Evolutionary conservation across 2,888 invertebrate species (phyloP), one percentile per base, ranked within the genome.

Genomic region (Tuta absoluta): DNA sequence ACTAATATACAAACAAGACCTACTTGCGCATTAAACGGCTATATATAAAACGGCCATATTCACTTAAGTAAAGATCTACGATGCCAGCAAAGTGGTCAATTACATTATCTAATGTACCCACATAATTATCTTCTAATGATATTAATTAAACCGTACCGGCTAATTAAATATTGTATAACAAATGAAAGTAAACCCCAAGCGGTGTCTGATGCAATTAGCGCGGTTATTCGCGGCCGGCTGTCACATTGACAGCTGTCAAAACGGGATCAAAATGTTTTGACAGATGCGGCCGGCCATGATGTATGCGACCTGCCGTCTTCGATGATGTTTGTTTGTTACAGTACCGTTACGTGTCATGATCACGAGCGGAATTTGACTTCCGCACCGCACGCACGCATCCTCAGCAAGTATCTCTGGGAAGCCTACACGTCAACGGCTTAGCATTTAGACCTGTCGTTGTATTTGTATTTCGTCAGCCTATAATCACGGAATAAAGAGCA

Each of bases 81-180:
- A 2, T 28, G 56, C 28, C 12, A 56, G 8, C 56, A 33, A 56
- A 56, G 28, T 48, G 61, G 23, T 2, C 33, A 49, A 62, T 33
- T 48, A 62, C 48, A 48, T 45, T 48, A 60, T 45, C 48, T 45
- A 45, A 62, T 51, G 24, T 62, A 51, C n/a, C n/a, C n/a, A n/a
- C 41, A 28, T 49, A 62, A 49, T 49, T 51, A 62, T 19, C 12
- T 19, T 60, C 45, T 58, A 38, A 56, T 56, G 56, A 24, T 56
- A 56, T 56, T 56, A 56, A 56, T 56, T 56, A 60, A 37, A 24
- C 63, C 38, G 65, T 64, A 59, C 51, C 28, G n/a, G 24, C 79
- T 81, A 82, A 83, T 80, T 67, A 62, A 66, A 74, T 79, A 78
- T 87, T 87, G 85, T 86, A 82, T 85, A 88, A 88, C 83, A 85